Evolutionary conservation across 2,797 vertebrate genomes (phyloP).

Genomic region (Urosaurus nigricauda): DNA sequence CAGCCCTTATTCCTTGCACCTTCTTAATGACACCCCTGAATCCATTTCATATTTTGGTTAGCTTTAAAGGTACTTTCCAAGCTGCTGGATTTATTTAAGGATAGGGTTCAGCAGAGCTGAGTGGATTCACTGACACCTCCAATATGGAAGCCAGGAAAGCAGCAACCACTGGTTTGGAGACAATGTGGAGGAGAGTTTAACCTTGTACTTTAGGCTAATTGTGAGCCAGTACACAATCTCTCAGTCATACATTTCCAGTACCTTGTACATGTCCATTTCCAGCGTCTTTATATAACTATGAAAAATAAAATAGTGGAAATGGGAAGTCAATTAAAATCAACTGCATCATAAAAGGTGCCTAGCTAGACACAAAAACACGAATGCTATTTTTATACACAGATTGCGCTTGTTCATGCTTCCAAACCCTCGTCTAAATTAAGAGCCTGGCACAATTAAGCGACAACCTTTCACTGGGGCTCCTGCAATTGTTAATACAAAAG

Average conservation of each 20-base stretch:
- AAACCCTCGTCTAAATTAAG: slow-evolving; percentile 32
- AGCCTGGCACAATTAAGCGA: slow-evolving; percentile 20
- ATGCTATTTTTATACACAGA: slow-evolving; percentile 9
- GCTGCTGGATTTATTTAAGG: no score
- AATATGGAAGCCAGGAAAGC: no score
- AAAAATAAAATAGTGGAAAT: background rate
- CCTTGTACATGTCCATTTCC: background rate
- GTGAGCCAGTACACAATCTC: background rate
- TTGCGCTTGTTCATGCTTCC: slow-evolving; percentile 18
- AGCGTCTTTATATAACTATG: slow-evolving; percentile 6
- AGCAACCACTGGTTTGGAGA: no score
- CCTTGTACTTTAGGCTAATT: background rate
- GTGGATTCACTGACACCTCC: no score
- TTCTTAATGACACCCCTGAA: no score
- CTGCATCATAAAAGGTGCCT: slow-evolving; percentile 10
- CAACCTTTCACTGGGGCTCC: slow-evolving; percentile 28
- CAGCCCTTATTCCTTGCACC: no score
- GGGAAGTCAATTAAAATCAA: slow-evolving; percentile 30
- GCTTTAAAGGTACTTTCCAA: no score
- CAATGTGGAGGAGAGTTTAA: no score
- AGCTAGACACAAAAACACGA: slow-evolving; percentile 18
- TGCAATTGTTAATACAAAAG: slow-evolving; percentile 35
- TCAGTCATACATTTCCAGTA: background rate
- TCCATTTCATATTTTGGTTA: no score
- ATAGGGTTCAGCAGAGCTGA: no score